Conservation (phyloP, 2,113 vertebrate genomes). For the Speoplatyrhinus poulsoni region DNA sequence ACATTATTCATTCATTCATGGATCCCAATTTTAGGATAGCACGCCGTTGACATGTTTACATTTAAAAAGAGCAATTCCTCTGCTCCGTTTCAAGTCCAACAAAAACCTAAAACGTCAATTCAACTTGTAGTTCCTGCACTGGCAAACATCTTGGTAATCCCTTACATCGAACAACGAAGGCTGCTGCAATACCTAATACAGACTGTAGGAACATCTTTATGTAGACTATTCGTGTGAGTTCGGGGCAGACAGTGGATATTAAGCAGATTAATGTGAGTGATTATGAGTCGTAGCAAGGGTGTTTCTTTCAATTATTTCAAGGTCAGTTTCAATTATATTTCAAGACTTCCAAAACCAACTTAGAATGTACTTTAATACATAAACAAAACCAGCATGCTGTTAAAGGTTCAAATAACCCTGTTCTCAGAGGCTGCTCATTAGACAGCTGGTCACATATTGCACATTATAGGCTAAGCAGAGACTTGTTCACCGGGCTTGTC, state of each 20-base stretch:
- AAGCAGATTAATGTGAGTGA: too few relatives aligned
- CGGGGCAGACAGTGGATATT: too few relatives aligned
- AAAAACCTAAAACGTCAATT: conserved; percentile 30
- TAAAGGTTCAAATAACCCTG: neutral
- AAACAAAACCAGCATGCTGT: neutral
- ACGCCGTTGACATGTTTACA: conserved; percentile 1
- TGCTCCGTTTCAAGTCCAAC: neutral
- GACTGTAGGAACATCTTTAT: too few relatives aligned
- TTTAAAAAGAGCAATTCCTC: neutral
- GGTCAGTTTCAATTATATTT: too few relatives aligned
- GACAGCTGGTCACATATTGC: neutral
- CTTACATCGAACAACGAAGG: neutral
- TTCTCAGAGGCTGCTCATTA: neutral
- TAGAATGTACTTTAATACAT: neutral
- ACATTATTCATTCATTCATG: conserved; percentile 1
- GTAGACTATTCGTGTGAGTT: too few relatives aligned
- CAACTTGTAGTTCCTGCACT: neutral
- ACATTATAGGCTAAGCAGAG: neutral
- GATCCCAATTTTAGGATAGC: conserved; percentile 2
- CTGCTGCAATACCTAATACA: conserved; percentile 1
- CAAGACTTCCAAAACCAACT: too few relatives aligned
- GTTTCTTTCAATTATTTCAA: too few relatives aligned
- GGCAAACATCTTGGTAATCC: conserved; percentile 25
- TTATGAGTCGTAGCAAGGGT: too few relatives aligned
- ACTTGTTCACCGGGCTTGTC: neutral